Conservation (phyloP, 2,888 invertebrate genomes). For the Rhopalosiphum nymphaeae region DNA sequence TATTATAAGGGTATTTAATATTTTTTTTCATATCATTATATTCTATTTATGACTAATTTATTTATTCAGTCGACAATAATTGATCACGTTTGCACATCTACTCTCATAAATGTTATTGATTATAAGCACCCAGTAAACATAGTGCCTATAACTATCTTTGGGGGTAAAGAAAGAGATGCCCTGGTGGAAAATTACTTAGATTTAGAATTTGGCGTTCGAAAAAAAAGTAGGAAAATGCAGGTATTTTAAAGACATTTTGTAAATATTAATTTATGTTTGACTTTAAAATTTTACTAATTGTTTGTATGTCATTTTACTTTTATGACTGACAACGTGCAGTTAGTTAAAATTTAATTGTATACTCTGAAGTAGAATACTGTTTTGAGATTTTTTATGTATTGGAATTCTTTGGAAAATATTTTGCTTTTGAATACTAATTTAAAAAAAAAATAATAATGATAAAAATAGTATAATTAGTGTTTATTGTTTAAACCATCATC, state of each 20-base stretch:
- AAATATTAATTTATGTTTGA: neutral
- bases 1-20: neutral
- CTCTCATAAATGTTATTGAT: neutral
- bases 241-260: neutral
- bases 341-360: neutral
- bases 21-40: neutral
- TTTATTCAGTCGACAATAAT: neutral
- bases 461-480: neutral
- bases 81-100: neutral
- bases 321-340: neutral
- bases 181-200: neutral
- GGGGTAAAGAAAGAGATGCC: neutral
- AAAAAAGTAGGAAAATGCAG: neutral
- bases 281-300: neutral
- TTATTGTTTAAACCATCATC: neutral
- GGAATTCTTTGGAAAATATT: neutral
- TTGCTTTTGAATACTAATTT: neutral
- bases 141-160: too few relatives aligned
- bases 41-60: neutral
- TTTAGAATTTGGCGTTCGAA: neutral
- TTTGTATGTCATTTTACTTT: neutral
- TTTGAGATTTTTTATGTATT: neutral
- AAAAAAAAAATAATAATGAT: neutral
- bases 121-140: neutral
- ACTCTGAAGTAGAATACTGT: neutral